phyloP scores from a whole-genome alignment of 2,797 vertebrate genomes.

The Pelobates cultripes region DNA sequence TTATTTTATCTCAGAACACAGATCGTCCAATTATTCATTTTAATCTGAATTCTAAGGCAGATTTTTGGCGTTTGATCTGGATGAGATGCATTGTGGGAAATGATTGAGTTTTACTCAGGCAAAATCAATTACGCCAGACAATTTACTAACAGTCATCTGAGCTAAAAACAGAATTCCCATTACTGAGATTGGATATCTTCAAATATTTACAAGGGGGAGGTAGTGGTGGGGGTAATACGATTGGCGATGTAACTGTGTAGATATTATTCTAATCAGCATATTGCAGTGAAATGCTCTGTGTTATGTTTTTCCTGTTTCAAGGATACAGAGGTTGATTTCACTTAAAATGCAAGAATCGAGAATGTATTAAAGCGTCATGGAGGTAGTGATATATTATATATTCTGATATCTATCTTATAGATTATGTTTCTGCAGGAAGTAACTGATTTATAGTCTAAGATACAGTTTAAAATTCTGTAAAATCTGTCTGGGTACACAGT shows the following conservation, averaged over 20 bases:
- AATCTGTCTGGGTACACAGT: too few species aligned
- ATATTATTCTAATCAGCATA: not conserved
- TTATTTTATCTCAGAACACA: slow-evolving; percentile 9
- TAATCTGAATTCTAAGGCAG: slow-evolving; percentile 10
- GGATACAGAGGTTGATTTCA: too few species aligned
- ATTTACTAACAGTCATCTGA: not conserved
- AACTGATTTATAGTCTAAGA: too few species aligned
- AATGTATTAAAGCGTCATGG: too few species aligned
- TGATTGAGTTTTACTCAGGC: not conserved
- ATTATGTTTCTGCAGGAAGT: too few species aligned
- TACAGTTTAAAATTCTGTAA: too few species aligned
- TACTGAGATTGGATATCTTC: slow-evolving; percentile 1
- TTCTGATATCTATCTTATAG: too few species aligned
- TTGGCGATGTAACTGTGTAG: not conserved
- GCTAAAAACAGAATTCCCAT: slow-evolving; percentile 3
- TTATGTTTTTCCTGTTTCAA: too few species aligned
- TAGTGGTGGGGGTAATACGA: not conserved
- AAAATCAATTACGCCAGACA: slow-evolving; percentile 8
- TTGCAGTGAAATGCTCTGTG: not conserved
- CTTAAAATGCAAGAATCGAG: too few species aligned
- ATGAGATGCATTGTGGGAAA: not conserved
- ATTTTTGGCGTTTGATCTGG: slow-evolving; percentile 20
- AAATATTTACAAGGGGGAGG: not conserved
- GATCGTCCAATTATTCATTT: slow-evolving; percentile 1
- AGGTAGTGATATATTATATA: too few species aligned